phyloP scores from a whole-genome alignment of 2,888 invertebrate genomes.

The Drosophila limbata region DNA sequence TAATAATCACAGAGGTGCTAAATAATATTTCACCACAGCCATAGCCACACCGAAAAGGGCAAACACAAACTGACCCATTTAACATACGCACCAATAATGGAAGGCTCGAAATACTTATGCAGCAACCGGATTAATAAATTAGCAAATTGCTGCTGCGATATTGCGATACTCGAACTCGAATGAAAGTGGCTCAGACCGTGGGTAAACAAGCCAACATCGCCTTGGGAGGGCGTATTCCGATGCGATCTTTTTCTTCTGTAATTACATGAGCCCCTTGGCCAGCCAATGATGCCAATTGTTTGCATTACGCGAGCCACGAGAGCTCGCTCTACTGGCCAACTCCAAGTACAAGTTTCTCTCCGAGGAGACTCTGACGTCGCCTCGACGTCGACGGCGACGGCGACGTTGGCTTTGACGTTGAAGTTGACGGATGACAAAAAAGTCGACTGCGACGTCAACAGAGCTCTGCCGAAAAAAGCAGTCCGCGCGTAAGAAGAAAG shows the following conservation, averaged over 20 bases:
- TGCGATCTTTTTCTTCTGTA: conserved; percentile 33
- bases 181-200: conserved; percentile 61
- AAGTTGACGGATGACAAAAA: conserved; percentile 61
- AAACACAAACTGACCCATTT: conserved; percentile 73
- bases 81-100: conserved; percentile 34
- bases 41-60: conserved; percentile 44
- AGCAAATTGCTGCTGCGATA: conserved; percentile 63
- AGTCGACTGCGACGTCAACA: conserved; percentile 25
- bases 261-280: conserved; percentile 44
- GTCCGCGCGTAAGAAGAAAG: conserved; percentile 42
- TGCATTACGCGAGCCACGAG: conserved; percentile 49
- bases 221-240: conserved; percentile 62
- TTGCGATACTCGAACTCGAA: conserved; percentile 51
- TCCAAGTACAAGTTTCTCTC: conserved; percentile 69
- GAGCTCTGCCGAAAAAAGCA: conserved; percentile 60
- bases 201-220: conserved; percentile 37
- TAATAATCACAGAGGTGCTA: conserved; percentile 61
- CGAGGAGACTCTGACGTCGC: conserved; percentile 2
- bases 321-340: conserved; percentile 53
- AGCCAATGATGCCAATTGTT: conserved; percentile 80
- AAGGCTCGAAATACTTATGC: conserved; percentile 48
- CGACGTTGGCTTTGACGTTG: conserved; percentile 22
- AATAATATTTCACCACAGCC: conserved; percentile 59
- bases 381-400: conserved; percentile 15
- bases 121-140: conserved; percentile 80